Percentiles rank a stretch among this genome's conserved stretches.
These are phyloP conservation scores for Brachyhypopomus occidentalis DNA, from an alignment of 2,113 vertebrate species.

Conservation along the genomic window DNA sequence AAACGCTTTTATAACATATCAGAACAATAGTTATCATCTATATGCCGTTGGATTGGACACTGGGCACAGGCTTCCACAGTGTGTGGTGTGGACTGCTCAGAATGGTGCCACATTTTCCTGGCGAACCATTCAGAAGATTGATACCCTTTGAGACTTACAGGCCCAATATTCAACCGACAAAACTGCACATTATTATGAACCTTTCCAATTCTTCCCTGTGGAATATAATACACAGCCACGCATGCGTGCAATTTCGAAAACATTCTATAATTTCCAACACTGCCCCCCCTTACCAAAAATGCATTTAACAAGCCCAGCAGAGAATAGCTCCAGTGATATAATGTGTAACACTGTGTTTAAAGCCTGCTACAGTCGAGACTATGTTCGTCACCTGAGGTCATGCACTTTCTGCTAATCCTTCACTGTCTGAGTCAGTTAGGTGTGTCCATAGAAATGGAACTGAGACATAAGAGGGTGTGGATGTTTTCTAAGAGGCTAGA, in stretches of 20 bases:
- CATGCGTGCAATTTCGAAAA: background rate
- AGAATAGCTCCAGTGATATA: background rate
- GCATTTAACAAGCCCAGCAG: background rate
- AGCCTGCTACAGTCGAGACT: background rate
- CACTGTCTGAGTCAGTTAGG: no score
- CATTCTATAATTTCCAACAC: background rate
- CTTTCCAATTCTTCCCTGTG: background rate
- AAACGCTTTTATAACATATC: constrained; percentile 47
- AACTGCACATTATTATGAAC: constrained; percentile 21
- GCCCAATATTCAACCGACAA: constrained; percentile 59
- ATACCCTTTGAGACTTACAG: constrained; percentile 58
- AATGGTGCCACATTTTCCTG: constrained; percentile 55
- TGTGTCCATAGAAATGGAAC: background rate
- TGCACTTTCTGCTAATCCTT: background rate
- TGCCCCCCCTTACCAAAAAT: background rate
- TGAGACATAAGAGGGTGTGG: background rate
- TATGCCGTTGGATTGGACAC: constrained; percentile 38
- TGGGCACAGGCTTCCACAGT: background rate
- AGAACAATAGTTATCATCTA: constrained; percentile 57
- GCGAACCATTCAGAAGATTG: constrained; percentile 60
- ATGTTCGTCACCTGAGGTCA: background rate
- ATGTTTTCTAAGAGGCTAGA: background rate
- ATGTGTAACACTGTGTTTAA: background rate
- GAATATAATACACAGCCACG: background rate
- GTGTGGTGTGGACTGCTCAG: constrained; percentile 44